phyloP scores from a whole-genome alignment of 2,888 invertebrate genomes.

The Dryococelus australis region DNA sequence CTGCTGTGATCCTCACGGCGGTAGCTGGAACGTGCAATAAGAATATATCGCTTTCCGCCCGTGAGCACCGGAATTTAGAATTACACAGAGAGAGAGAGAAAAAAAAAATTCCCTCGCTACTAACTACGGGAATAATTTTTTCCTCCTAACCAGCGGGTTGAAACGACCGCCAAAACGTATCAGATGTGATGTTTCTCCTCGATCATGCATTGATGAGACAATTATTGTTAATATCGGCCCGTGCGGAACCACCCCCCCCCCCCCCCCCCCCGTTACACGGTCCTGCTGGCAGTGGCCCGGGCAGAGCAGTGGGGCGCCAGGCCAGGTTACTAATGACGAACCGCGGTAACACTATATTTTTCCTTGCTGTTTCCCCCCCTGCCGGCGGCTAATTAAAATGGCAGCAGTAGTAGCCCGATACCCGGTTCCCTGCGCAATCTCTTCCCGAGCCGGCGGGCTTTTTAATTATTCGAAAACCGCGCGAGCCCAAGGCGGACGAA shows the following conservation, averaged over 20 bases:
- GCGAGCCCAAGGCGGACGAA: not conserved
- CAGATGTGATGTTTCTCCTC: not conserved
- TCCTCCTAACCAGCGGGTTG: no score
- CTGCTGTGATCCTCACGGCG: no score
- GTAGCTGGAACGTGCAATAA: no score
- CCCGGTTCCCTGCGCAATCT: not conserved
- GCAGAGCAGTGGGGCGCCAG: not conserved
- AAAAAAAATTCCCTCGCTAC: not conserved
- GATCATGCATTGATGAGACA: not conserved
- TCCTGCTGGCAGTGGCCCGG: not conserved
- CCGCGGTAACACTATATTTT: conserved; percentile 10
- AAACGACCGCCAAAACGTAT: no score
- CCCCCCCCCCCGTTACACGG: not conserved
- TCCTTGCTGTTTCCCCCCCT: not conserved
- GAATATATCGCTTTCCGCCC: no score
- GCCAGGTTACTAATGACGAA: conserved; percentile 17
- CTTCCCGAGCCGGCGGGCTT: not conserved
- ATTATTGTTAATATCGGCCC: not conserved
- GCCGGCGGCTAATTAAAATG: not conserved
- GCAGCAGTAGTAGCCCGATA: conserved; percentile 16
- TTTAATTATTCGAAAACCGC: conserved; percentile 4
- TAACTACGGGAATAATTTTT: no score
- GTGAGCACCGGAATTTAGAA: no score
- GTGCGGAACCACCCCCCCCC: not conserved
- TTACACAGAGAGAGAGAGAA: not conserved